Evolutionary conservation across 2,113 vertebrate genomes (phyloP).

Genomic region (Porphyrio hochstetteri): DNA sequence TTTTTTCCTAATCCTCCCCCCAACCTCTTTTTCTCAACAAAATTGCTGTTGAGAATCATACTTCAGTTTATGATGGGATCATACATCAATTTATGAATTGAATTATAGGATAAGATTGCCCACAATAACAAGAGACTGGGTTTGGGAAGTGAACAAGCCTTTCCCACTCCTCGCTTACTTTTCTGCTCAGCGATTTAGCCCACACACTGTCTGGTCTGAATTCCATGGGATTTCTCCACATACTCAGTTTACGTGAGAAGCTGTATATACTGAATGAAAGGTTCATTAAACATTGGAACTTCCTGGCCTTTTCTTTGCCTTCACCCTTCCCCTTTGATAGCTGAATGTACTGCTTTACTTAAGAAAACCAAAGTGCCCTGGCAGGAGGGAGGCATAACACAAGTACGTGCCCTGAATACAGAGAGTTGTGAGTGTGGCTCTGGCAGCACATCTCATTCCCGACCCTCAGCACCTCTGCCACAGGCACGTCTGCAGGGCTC

Average conservation of each 20-base stretch:
- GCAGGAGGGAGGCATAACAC: conserved; percentile 9
- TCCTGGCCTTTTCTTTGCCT: conserved; percentile 52
- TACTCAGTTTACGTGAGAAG: background rate
- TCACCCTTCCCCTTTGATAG: conserved; percentile 30
- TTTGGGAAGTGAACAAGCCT: background rate
- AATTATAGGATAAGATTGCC: background rate
- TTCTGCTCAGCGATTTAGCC: background rate
- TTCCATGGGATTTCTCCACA: conserved; percentile 4
- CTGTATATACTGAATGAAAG: background rate
- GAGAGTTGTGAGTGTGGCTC: background rate
- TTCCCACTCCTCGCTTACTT: background rate
- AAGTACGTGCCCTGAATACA: background rate
- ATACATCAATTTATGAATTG: background rate
- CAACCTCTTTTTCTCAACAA: background rate
- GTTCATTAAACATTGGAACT: conserved; percentile 40
- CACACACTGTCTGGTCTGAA: background rate
- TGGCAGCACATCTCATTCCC: background rate
- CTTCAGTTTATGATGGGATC: background rate
- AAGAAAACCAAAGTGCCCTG: conserved; percentile 31
- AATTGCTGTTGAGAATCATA: background rate
- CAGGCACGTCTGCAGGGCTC: background rate
- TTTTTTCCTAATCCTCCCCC: background rate
- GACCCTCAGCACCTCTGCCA: background rate
- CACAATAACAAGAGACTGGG: background rate
- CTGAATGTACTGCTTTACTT: conserved; percentile 29